phyloP scores from a whole-genome alignment of 2,797 vertebrate genomes.

The Lindbergichthys nudifrons region DNA sequence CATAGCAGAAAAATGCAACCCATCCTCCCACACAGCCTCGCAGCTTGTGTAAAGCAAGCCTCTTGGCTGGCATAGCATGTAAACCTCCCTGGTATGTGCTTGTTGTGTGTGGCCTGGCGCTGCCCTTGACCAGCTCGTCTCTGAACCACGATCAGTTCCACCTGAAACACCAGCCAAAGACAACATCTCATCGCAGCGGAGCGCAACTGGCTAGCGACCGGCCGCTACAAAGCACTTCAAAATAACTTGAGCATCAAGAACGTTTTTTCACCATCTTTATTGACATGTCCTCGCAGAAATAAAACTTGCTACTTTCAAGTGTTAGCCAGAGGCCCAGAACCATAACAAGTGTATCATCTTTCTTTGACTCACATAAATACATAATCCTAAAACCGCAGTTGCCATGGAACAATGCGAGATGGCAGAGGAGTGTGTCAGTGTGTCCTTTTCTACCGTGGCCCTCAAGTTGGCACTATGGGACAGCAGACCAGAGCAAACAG shows the following conservation, averaged over 20 bases:
- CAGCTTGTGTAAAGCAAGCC: conserved; percentile 60
- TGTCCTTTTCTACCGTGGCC: conserved; percentile 47
- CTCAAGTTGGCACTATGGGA: conserved; percentile 59
- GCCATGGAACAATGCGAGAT: conserved; percentile 65
- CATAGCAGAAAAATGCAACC: conserved; percentile 57
- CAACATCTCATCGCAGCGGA: conserved; percentile 71
- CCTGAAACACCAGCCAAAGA: conserved; percentile 72
- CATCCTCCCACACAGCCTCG: conserved; percentile 60
- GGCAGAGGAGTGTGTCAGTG: conserved; percentile 42
- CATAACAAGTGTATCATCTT: conserved; percentile 73
- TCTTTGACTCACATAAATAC: conserved; percentile 63
- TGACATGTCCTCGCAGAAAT: conserved; percentile 72
- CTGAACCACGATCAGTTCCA: conserved; percentile 72
- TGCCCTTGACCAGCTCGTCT: conserved; percentile 71
- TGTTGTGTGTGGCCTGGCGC: conserved; percentile 77
- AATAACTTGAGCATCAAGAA: conserved; percentile 68
- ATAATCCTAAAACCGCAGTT: conserved; percentile 59
- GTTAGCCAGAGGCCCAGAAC: conserved; percentile 67
- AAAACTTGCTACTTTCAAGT: conserved; percentile 68
- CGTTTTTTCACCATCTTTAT: conserved; percentile 55
- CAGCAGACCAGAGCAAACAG: conserved; percentile 73
- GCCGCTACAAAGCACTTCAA: conserved; percentile 65
- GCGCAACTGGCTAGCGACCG: conserved; percentile 44
- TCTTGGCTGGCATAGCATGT: conserved; percentile 69
- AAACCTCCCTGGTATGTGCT: conserved; percentile 71